Conservation (phyloP, 2,113 vertebrate species). For the Ctenomys sociabilis region DNA sequence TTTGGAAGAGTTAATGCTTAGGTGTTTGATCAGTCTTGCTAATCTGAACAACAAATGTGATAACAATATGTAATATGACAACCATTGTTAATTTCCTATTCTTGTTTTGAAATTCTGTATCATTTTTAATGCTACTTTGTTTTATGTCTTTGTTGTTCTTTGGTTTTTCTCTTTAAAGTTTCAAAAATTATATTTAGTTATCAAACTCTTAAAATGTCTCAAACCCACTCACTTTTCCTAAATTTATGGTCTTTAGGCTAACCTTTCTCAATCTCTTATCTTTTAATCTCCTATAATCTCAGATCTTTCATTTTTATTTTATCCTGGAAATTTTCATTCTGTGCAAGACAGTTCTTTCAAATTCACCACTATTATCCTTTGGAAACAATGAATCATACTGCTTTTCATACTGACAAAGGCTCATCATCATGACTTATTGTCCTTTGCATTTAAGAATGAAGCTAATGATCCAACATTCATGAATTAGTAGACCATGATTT, state of each 20-base stretch:
- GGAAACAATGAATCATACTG: neutral
- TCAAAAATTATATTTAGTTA: neutral
- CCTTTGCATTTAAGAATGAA: neutral
- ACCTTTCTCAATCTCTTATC: neutral
- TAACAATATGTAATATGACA: no score
- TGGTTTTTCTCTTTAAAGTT: no score
- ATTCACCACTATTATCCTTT: neutral
- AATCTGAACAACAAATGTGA: no score
- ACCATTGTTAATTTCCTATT: no score
- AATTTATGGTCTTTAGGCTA: neutral
- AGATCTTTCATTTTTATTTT: constrained; percentile 17
- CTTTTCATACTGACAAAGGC: neutral
- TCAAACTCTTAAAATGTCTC: neutral
- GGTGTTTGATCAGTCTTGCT: no score
- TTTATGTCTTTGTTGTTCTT: no score
- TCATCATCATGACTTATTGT: neutral
- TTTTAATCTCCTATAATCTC: neutral
- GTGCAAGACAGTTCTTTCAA: neutral
- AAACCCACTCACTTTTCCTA: neutral
- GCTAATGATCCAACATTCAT: constrained; percentile 13
- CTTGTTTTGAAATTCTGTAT: no score
- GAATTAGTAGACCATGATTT: neutral
- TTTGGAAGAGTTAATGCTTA: neutral
- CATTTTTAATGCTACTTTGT: no score
- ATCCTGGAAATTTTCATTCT: neutral